Conservation (phyloP, 1,140 invertebrate species). For the Agraylea sexmaculata region DNA sequence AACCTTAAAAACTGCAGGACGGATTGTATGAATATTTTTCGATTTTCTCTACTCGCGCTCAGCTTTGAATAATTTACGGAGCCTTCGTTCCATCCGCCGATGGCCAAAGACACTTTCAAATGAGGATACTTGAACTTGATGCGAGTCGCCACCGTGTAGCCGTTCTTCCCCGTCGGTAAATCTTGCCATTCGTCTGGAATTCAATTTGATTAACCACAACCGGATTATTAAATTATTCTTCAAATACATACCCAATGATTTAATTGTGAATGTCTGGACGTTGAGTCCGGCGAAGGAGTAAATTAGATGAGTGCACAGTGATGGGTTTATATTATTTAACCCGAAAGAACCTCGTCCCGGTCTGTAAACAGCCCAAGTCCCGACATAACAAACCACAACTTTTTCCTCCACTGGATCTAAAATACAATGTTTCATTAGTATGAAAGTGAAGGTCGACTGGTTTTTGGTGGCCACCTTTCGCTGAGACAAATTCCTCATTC, state of each 20-base stretch:
- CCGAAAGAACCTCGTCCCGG: slow-evolving; percentile 49
- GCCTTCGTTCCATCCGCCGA: slow-evolving; percentile 85
- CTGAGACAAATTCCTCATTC: too few species aligned
- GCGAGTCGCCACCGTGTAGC: slow-evolving; percentile 53
- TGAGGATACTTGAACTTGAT: slow-evolving; percentile 57
- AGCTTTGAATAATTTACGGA: slow-evolving; percentile 67
- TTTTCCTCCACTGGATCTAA: slow-evolving; percentile 44
- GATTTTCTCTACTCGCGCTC: slow-evolving; percentile 42
- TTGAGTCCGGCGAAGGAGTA: slow-evolving; percentile 80
- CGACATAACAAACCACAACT: slow-evolving; percentile 67
- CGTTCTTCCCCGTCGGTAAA: slow-evolving; percentile 57
- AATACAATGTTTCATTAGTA: too few species aligned
- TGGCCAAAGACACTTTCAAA: slow-evolving; percentile 65
- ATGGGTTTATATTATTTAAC: slow-evolving; percentile 59
- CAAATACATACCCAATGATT: slow-evolving; percentile 41
- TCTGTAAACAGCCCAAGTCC: slow-evolving; percentile 66
- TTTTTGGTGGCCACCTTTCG: too few species aligned
- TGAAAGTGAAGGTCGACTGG: background rate
- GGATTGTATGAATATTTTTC: slow-evolving; percentile 52
- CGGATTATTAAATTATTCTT: background rate
- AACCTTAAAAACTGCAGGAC: slow-evolving; percentile 51
- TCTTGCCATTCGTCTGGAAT: slow-evolving; percentile 62
- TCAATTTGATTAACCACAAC: background rate
- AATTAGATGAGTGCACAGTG: slow-evolving; percentile 76
- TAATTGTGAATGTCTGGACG: slow-evolving; percentile 48